A percentile compares a stretch with the other conserved stretches of the same genome.
These are phyloP conservation scores for Neomorphus geoffroyi DNA, from an alignment of 2,797 vertebrate species.

Conservation along the genomic window DNA sequence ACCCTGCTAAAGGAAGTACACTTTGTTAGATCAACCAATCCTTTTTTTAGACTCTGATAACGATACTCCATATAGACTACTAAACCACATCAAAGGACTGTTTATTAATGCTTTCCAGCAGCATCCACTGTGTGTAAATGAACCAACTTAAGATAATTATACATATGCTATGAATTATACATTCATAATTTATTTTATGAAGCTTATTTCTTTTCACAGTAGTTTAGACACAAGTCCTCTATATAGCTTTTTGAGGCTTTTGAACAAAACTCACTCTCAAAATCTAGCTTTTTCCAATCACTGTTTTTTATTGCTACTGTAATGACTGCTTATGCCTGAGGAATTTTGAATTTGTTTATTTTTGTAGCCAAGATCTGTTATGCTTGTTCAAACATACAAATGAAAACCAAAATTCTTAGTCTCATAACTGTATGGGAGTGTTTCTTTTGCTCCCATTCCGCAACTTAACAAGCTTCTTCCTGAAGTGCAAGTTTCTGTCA, in stretches of 20 bases:
- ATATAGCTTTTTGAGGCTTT: background rate
- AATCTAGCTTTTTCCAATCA: background rate
- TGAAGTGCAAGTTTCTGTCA: background rate
- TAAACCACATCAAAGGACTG: too few species aligned
- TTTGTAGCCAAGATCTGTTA: background rate
- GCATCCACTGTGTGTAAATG: background rate
- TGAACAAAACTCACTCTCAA: background rate
- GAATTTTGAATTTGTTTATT: background rate
- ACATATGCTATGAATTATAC: too few species aligned
- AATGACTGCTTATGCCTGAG: background rate
- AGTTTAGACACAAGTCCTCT: background rate
- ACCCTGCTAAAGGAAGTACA: too few species aligned
- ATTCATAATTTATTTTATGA: background rate
- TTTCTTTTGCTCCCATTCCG: background rate
- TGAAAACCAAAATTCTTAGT: background rate
- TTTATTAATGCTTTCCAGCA: too few species aligned
- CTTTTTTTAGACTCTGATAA: too few species aligned
- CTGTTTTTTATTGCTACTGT: background rate
- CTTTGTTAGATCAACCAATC: too few species aligned
- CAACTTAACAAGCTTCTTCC: background rate
- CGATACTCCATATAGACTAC: too few species aligned
- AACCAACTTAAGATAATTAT: background rate
- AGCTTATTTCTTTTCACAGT: background rate
- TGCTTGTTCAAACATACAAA: background rate
- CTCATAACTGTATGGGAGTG: background rate